phyloP scores from a whole-genome alignment of 1,140 invertebrate genomes.

The Nilaparvata lugens region DNA sequence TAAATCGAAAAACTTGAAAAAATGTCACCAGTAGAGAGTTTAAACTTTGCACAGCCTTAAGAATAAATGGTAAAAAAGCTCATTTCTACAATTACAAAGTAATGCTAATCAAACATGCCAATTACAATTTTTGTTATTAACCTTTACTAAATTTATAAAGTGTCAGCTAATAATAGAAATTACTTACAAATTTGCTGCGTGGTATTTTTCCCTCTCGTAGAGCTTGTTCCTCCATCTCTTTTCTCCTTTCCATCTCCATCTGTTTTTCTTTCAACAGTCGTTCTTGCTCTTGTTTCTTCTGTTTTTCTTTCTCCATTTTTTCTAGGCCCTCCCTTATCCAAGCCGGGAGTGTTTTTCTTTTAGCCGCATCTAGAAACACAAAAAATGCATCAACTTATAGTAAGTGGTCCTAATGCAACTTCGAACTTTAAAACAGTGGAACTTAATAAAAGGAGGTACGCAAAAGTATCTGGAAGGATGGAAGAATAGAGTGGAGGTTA shows the following conservation, averaged over 20 bases:
- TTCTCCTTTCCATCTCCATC: slow-evolving; percentile 47
- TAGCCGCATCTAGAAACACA: slow-evolving; percentile 66
- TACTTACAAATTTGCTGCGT: slow-evolving; percentile 70
- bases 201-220: slow-evolving; percentile 41
- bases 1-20: too few species aligned
- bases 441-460: not conserved
- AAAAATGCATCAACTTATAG: not conserved
- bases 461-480: too few species aligned
- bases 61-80: too few species aligned
- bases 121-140: too few species aligned
- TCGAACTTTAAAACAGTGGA: not conserved
- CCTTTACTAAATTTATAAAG: too few species aligned
- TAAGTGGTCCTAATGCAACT: not conserved
- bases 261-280: slow-evolving; percentile 53
- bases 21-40: too few species aligned
- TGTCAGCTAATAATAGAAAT: too few species aligned
- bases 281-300: slow-evolving; percentile 75
- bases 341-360: slow-evolving; percentile 80
- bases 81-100: too few species aligned
- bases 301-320: slow-evolving; percentile 95
- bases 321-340: slow-evolving; percentile 95
- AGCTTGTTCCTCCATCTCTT: slow-evolving; percentile 54
- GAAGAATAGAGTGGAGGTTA: too few species aligned
- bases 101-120: too few species aligned
- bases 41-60: too few species aligned